Conservation (phyloP, 2,888 invertebrate species). For the Tridacna crocea region DNA sequence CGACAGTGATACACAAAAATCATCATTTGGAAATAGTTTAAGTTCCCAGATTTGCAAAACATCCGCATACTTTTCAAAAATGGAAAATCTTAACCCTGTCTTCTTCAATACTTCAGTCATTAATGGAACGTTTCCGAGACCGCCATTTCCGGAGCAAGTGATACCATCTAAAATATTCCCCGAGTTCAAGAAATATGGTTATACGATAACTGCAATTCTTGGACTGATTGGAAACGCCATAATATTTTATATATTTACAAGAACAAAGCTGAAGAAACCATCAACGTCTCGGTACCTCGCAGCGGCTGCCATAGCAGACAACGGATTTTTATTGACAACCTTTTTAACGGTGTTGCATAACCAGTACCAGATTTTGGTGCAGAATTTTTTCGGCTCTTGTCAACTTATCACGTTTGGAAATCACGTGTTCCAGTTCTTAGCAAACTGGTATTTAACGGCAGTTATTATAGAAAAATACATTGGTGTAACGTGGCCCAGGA, state of each 20-base stretch:
- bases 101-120: background rate
- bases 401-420: slow-evolving; percentile 90
- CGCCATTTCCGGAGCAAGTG: slow-evolving; percentile 5
- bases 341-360: slow-evolving; percentile 81
- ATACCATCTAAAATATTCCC: slow-evolving; percentile 20
- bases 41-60: too few relatives aligned
- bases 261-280: slow-evolving; percentile 89
- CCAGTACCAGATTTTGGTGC: slow-evolving; percentile 53
- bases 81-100: background rate
- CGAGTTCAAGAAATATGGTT: slow-evolving; percentile 86
- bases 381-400: slow-evolving; percentile 87
- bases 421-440: slow-evolving; percentile 73
- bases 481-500: slow-evolving; percentile 72
- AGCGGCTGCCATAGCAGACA: slow-evolving; percentile 91
- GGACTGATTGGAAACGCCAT: slow-evolving; percentile 91
- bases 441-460: slow-evolving; percentile 75
- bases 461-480: slow-evolving; percentile 76
- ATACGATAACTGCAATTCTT: slow-evolving; percentile 89
- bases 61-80: background rate
- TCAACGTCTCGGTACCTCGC: slow-evolving; percentile 92
- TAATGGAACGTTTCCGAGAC: background rate
- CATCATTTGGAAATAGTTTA: too few relatives aligned
- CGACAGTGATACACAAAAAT: too few relatives aligned
- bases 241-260: slow-evolving; percentile 90
- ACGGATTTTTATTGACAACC: slow-evolving; percentile 89